Evolutionary conservation across 2,113 vertebrate genomes (phyloP).

Genomic region (Dolichallabes microphthalmus): DNA sequence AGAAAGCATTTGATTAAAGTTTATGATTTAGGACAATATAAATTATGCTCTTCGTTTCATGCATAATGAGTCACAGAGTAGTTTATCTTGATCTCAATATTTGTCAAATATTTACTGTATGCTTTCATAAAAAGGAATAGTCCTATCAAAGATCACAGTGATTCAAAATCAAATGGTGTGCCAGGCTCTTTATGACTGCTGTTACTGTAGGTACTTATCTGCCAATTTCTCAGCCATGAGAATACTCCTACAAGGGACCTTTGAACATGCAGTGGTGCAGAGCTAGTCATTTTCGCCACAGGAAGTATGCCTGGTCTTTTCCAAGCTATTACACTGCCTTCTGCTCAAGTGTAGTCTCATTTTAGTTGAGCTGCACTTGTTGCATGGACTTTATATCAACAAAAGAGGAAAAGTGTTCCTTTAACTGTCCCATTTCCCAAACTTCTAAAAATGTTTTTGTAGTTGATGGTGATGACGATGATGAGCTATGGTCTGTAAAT

Average conservation of each 20-base stretch:
- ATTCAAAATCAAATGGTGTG: slow-evolving; percentile 26
- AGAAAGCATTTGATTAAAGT: neutral
- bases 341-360: slow-evolving; percentile 7
- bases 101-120: slow-evolving; percentile 14
- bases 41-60: slow-evolving; percentile 20
- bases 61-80: slow-evolving; percentile 25
- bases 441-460: neutral
- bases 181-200: slow-evolving; percentile 16
- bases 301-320: slow-evolving; percentile 33
- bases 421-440: neutral
- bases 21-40: slow-evolving; percentile 15
- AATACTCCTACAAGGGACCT: slow-evolving; percentile 30
- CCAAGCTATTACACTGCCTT: slow-evolving; percentile 36
- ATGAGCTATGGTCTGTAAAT: slow-evolving; percentile 7
- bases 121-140: neutral
- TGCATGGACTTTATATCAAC: neutral
- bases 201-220: slow-evolving; percentile 16
- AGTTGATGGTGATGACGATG: neutral
- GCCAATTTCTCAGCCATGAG: slow-evolving; percentile 14
- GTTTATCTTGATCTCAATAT: slow-evolving; percentile 6
- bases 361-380: slow-evolving; percentile 1
- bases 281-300: slow-evolving; percentile 35
- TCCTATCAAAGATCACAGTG: neutral
- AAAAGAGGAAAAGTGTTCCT: slow-evolving; percentile 2
- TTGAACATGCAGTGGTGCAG: slow-evolving; percentile 17